phyloP scores from a whole-genome alignment of 2,888 invertebrate genomes.

The Cephus pulcher region DNA sequence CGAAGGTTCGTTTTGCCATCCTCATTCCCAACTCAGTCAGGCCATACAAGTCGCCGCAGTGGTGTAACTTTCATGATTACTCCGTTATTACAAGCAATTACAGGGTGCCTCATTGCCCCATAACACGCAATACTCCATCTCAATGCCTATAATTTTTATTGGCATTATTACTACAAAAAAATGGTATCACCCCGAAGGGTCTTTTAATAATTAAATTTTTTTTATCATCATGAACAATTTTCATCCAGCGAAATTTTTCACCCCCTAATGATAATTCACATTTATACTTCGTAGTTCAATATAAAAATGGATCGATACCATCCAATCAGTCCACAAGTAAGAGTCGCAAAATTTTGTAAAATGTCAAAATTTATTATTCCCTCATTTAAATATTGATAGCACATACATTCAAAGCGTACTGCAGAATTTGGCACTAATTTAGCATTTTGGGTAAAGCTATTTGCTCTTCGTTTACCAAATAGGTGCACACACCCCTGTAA shows the following conservation, averaged over 20 bases:
- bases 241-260: not conserved
- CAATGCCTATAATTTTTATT: constrained; percentile 26
- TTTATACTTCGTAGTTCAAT: too few species aligned
- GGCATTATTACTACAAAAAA: not conserved
- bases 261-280: not conserved
- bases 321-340: not conserved
- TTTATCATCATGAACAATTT: not conserved
- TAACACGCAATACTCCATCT: constrained; percentile 45
- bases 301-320: not conserved
- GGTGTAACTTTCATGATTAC: constrained; percentile 49
- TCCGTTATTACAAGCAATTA: constrained; percentile 49
- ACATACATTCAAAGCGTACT: not conserved
- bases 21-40: constrained; percentile 2
- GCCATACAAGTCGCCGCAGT: constrained; percentile 9
- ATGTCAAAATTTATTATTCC: not conserved
- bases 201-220: not conserved
- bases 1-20: not conserved
- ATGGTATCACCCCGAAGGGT: not conserved
- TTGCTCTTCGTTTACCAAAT: not conserved
- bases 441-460: not conserved
- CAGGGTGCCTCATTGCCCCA: constrained; percentile 36
- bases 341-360: not conserved
- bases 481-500: not conserved
- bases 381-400: not conserved
- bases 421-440: not conserved